Evolutionary conservation across 2,888 invertebrate genomes (phyloP).

Genomic region (Creontiades dilutus): DNA sequence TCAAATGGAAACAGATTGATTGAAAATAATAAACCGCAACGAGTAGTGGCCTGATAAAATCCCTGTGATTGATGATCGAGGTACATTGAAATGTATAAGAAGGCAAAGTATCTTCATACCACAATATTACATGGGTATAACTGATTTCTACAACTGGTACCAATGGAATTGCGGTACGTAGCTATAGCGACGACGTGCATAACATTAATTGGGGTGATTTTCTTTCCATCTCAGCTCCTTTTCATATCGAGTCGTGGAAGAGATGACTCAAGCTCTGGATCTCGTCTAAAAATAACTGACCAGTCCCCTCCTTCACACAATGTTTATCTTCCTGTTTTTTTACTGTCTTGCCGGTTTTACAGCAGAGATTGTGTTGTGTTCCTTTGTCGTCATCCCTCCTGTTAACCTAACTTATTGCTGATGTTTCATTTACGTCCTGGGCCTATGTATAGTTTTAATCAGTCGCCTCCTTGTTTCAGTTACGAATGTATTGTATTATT

Average conservation of each 20-base stretch:
- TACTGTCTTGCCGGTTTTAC: conserved; percentile 20
- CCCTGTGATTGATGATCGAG: too few relatives aligned
- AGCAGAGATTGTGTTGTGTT: not conserved
- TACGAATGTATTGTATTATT: not conserved
- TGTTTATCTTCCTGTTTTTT: conserved; percentile 7
- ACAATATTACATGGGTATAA: too few relatives aligned
- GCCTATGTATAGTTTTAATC: not conserved
- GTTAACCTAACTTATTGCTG: not conserved
- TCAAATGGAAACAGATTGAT: too few relatives aligned
- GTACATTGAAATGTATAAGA: too few relatives aligned
- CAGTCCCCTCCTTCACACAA: not conserved
- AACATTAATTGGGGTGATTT: not conserved
- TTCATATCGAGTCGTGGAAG: not conserved
- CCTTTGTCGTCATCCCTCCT: not conserved
- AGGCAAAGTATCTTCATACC: too few relatives aligned
- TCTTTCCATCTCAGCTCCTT: not conserved
- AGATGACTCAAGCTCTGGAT: not conserved
- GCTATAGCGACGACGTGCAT: too few relatives aligned
- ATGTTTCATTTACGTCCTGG: not conserved
- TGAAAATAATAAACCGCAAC: too few relatives aligned
- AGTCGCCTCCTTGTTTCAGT: not conserved
- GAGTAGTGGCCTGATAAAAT: too few relatives aligned
- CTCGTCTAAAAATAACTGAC: not conserved
- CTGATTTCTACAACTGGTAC: too few relatives aligned
- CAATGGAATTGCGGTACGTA: too few relatives aligned